phyloP scores from a whole-genome alignment of 2,888 invertebrate species.

The Thymelicus acteon region DNA sequence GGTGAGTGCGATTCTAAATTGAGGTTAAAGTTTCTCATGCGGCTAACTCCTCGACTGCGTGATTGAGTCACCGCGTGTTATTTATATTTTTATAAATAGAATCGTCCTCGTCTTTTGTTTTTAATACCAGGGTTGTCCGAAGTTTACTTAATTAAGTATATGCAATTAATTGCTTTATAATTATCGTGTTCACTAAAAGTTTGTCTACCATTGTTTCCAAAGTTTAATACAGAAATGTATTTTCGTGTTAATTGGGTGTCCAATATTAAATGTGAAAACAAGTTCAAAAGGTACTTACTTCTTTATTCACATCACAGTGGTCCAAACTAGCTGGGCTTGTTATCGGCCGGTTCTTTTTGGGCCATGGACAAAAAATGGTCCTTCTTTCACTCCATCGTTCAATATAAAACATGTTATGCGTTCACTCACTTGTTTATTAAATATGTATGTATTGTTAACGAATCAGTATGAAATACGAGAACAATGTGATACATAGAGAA shows the following conservation, averaged over 20 bases:
- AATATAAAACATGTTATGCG: constrained; percentile 29
- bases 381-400: constrained; percentile 52
- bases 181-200: background rate
- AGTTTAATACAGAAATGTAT: background rate
- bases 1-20: constrained; percentile 69
- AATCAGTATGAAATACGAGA: background rate
- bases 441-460: constrained; percentile 7
- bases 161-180: background rate
- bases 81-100: constrained; percentile 53
- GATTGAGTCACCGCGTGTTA: constrained; percentile 40
- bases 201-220: background rate
- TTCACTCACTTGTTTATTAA: constrained; percentile 21
- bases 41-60: constrained; percentile 43
- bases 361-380: constrained; percentile 64
- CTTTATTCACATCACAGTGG: constrained; percentile 38
- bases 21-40: constrained; percentile 63
- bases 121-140: constrained; percentile 44
- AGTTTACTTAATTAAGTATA: background rate
- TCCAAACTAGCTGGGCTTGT: constrained; percentile 50
- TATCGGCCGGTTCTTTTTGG: constrained; percentile 68
- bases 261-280: constrained; percentile 30
- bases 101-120: constrained; percentile 65
- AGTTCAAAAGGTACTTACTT: constrained; percentile 38
- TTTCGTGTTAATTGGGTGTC: constrained; percentile 20
- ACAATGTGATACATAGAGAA: background rate